phyloP scores from a whole-genome alignment of 2,888 invertebrate genomes.

The Leptopilina drosophilae region DNA sequence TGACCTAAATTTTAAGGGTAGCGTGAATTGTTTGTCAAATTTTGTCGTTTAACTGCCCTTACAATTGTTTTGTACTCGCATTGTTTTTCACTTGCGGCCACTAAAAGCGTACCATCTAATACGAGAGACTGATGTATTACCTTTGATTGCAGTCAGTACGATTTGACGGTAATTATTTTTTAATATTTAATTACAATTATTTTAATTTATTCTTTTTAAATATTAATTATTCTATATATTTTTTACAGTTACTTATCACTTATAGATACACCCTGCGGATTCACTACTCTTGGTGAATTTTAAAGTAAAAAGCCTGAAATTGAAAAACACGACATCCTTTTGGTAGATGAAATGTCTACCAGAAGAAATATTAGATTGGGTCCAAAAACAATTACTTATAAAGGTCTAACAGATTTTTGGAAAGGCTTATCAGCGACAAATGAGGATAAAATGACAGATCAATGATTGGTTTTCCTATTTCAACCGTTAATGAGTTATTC shows the following conservation, averaged over 20 bases:
- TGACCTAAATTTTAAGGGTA: too few relatives aligned
- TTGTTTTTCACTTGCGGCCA: not conserved
- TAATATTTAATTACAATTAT: too few relatives aligned
- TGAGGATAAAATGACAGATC: not conserved
- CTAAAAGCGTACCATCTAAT: not conserved
- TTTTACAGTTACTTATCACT: too few relatives aligned
- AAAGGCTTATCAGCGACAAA: not conserved
- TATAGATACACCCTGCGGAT: too few relatives aligned
- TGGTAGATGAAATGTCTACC: constrained; percentile 1
- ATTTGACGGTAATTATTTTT: too few relatives aligned
- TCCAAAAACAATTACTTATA: not conserved
- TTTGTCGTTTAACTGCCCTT: too few relatives aligned
- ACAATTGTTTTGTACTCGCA: too few relatives aligned
- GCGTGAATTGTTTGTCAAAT: too few relatives aligned
- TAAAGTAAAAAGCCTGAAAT: constrained; percentile 46
- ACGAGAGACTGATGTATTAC: not conserved
- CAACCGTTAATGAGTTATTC: constrained; percentile 53
- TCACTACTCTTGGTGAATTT: constrained; percentile 50
- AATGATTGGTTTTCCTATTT: constrained; percentile 43
- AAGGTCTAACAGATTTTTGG: not conserved
- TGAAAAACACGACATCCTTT: constrained; percentile 42
- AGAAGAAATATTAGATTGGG: not conserved
- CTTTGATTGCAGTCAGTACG: not conserved
- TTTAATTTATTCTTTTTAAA: too few relatives aligned
- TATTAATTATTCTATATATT: too few relatives aligned